Evolutionary conservation across 2,888 invertebrate species (phyloP).

Genomic region (Tipula vernalis): DNA sequence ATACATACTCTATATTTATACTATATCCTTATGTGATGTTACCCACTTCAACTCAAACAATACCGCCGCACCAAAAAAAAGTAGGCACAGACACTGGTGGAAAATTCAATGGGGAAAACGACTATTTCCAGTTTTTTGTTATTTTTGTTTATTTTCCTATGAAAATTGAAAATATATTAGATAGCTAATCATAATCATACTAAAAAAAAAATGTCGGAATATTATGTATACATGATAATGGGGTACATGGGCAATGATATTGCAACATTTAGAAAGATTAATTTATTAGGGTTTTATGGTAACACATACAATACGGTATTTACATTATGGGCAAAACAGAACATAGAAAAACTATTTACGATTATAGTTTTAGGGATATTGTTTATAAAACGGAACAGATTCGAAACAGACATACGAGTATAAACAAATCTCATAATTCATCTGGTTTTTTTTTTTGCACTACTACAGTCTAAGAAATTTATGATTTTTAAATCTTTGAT

Average conservation of each 20-base stretch:
- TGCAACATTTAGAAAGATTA: background rate
- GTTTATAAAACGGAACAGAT: background rate
- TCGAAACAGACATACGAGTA: background rate
- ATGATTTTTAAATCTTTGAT: background rate
- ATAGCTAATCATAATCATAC: background rate
- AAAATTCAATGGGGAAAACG: background rate
- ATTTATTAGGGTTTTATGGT: background rate
- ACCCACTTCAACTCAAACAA: background rate
- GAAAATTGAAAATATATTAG: background rate
- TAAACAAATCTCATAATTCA: background rate
- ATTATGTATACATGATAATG: background rate
- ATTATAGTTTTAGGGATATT: background rate
- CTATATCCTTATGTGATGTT: background rate
- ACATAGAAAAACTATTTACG: background rate
- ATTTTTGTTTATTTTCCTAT: background rate
- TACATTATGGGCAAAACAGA: background rate
- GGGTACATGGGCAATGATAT: background rate
- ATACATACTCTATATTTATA: background rate
- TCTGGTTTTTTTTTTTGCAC: background rate
- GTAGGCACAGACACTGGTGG: background rate
- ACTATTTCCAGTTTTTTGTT: background rate
- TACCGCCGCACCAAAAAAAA: background rate
- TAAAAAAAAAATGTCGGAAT: background rate
- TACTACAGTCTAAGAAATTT: background rate
- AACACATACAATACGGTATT: background rate